phyloP scores from a whole-genome alignment of 2,888 invertebrate genomes.

The Teleiodes luculella region DNA sequence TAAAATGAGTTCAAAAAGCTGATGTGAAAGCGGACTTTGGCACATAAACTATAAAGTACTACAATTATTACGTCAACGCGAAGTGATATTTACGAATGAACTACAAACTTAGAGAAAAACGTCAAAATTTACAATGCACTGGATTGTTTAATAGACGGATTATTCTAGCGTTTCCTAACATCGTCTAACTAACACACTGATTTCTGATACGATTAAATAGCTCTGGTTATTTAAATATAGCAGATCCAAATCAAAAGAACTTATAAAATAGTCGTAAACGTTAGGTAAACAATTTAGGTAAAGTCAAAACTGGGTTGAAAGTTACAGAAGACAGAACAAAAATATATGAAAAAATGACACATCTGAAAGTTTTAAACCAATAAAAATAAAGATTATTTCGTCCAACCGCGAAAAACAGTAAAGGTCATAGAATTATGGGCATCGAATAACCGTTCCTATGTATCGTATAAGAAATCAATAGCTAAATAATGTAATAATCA shows the following conservation, averaged over 20 bases:
- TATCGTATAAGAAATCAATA: not conserved
- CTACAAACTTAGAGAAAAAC: slow-evolving; percentile 20
- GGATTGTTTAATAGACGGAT: slow-evolving; percentile 27
- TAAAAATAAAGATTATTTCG: too few relatives aligned
- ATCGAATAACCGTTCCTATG: too few relatives aligned
- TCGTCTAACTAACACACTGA: slow-evolving; percentile 29
- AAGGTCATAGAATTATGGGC: too few relatives aligned
- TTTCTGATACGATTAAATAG: not conserved
- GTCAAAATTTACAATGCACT: slow-evolving; percentile 24
- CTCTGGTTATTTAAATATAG: too few relatives aligned
- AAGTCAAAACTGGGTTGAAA: too few relatives aligned
- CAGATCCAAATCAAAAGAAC: too few relatives aligned
- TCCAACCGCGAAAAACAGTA: too few relatives aligned
- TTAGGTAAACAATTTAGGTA: too few relatives aligned
- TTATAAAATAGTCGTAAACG: too few relatives aligned
- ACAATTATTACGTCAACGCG: not conserved
- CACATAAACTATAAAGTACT: slow-evolving; percentile 1
- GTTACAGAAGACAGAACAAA: too few relatives aligned
- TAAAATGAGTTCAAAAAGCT: slow-evolving; percentile 1
- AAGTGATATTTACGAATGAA: not conserved
- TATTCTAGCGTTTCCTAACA: slow-evolving; percentile 43
- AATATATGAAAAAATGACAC: too few relatives aligned
- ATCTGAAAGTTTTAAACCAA: too few relatives aligned
- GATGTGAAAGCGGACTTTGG: slow-evolving; percentile 2
- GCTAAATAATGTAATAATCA: slow-evolving; percentile 31